Evolutionary conservation across 2,888 invertebrate species (phyloP), one percentile per base, ranked within the genome.

Genomic region (Papilio gigon): DNA sequence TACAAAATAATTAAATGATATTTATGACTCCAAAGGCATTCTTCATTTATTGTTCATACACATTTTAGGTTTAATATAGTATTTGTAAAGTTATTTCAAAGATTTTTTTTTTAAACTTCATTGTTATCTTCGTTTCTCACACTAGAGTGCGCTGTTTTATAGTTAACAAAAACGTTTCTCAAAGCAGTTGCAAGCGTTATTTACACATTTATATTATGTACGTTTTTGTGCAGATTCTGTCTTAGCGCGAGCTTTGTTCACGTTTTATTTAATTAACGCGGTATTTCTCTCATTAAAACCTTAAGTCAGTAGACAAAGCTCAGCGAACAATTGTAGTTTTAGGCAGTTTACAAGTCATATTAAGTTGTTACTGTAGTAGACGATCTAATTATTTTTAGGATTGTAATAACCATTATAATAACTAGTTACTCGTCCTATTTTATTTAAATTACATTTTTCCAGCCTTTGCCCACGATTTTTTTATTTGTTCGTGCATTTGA

Each of bases 181-280:
- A n/a, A 35, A 63, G 56, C 33, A 56, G 30, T 42, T 37, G 37
- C 27, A 27, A 17, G 47, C 44, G 37, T 68, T 35, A 63, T 58
- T 62, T 62, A 20, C 42, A 17, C 47, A 58, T 68, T 59, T 59
- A 33, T 65, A 30, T 68, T 65, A 65, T 69, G 35, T 65, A 68
- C 67, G 60, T 70, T 63, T 70, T 72, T 68, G 59, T 62, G 59
- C 60, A 65, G 50, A 68, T 69, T 61, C 66, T 59, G 53, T 68
- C 42, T 27, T 17, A 58, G 35, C 50, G 59, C 44, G 64, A 40
- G 67, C 70, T 72, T 68, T 67, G 65, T 60, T 59, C 50, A 68
- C 61, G 62, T 66, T 70, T 70, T 69, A 70, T 68, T 30, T 50
- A 71, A 69, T 70, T 69, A 70, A 65, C 68, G 17, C 64, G n/a